Conservation (phyloP, 2,888 invertebrate species). For the Abscondita cerata region DNA sequence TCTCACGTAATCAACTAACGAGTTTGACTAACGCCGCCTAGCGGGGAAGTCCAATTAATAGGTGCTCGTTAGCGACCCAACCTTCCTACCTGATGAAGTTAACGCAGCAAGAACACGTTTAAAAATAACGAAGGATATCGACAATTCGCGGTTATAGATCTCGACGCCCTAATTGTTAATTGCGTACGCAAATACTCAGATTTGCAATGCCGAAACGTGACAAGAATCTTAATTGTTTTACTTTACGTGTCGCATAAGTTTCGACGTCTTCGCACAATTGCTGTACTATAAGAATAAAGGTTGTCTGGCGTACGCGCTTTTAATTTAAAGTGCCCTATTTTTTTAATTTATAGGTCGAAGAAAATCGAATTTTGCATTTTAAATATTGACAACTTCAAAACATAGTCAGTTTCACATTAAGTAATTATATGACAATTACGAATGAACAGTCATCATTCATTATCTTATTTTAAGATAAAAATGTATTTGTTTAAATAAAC, state of each 20-base stretch:
- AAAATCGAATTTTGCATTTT: too few species aligned
- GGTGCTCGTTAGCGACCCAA: conserved; percentile 39
- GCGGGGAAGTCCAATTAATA: conserved; percentile 40
- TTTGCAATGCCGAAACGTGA: conserved; percentile 8
- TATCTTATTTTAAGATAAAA: too few species aligned
- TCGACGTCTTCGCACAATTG: too few species aligned
- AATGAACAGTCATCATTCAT: too few species aligned
- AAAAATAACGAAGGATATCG: conserved; percentile 21
- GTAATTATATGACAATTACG: too few species aligned
- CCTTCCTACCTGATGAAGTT: conserved; percentile 32
- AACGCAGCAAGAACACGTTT: conserved; percentile 30
- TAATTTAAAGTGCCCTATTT: too few species aligned
- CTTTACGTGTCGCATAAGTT: neutral
- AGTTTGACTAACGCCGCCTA: conserved; percentile 37
- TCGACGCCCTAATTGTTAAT: conserved; percentile 19
- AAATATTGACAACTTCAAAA: too few species aligned
- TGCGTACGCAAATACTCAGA: conserved; percentile 21
- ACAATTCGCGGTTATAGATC: conserved; percentile 27
- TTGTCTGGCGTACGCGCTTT: too few species aligned
- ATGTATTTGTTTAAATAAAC: too few species aligned
- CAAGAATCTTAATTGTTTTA: conserved; percentile 9
- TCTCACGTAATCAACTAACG: conserved; percentile 42
- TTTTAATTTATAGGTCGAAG: too few species aligned
- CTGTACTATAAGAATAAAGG: too few species aligned
- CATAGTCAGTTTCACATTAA: too few species aligned